phyloP scores from a whole-genome alignment of 1,140 invertebrate species.

The Ganaspis sp. region DNA sequence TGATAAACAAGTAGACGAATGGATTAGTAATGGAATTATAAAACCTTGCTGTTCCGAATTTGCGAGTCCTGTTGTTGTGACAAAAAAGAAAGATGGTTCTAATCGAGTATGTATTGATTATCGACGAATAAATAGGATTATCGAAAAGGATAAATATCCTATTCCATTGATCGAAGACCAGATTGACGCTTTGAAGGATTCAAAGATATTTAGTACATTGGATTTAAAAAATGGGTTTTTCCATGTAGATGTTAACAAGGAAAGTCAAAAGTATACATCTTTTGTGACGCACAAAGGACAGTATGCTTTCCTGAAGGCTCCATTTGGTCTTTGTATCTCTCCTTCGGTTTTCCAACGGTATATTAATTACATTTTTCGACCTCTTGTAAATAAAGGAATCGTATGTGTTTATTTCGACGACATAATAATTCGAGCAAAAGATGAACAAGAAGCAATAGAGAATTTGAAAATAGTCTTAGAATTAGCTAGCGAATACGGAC shows the following conservation, averaged over 20 bases:
- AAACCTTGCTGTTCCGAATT: constrained; percentile 58
- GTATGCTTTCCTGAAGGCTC: neutral
- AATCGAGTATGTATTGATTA: constrained; percentile 74
- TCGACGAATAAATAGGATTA: constrained; percentile 69
- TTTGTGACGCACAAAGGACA: neutral
- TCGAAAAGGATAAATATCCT: constrained; percentile 70
- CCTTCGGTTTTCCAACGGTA: no score
- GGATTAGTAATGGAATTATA: neutral
- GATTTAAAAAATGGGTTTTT: constrained; percentile 18
- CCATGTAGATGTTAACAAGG: constrained; percentile 6
- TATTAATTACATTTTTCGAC: no score
- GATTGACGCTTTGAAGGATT: constrained; percentile 64
- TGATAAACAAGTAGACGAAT: neutral
- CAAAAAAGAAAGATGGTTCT: constrained; percentile 69
- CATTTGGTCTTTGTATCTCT: no score
- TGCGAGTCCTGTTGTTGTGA: constrained; percentile 65
- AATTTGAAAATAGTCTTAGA: no score
- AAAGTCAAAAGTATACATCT: no score
- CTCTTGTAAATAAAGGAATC: no score
- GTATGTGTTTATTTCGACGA: no score
- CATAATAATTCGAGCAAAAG: no score
- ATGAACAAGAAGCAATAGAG: no score
- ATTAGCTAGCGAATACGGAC: no score
- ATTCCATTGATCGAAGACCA: constrained; percentile 71
- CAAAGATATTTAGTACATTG: constrained; percentile 48